Evolutionary conservation across 1,140 invertebrate genomes (phyloP).

Genomic region (Trichoplusia ni): DNA sequence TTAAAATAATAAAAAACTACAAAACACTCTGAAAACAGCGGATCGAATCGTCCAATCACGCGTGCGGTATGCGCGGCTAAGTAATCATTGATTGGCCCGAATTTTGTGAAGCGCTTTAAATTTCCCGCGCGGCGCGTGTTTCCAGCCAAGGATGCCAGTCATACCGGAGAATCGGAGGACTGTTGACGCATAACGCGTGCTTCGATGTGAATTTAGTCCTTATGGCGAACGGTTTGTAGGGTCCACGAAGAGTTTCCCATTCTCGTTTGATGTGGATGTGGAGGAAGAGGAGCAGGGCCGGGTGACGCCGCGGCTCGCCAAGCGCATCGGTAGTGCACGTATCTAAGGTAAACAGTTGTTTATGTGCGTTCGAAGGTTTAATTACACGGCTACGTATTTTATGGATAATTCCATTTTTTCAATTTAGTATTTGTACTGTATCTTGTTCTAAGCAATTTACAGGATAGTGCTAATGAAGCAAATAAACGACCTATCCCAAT

Average conservation of each 20-base stretch:
- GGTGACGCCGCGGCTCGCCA: constrained; percentile 60
- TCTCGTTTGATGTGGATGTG: constrained; percentile 77
- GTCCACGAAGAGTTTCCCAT: constrained; percentile 77
- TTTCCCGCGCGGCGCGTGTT: constrained; percentile 14
- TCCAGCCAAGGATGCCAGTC: constrained; percentile 21
- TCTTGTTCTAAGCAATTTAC: background rate
- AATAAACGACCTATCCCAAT: too few species aligned
- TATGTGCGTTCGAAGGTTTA: constrained; percentile 12
- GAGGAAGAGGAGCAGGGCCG: constrained; percentile 66
- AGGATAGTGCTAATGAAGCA: background rate
- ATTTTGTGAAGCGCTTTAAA: constrained; percentile 5
- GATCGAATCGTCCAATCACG: background rate
- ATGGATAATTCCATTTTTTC: background rate
- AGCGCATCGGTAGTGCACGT: constrained; percentile 60
- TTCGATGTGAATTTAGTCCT: constrained; percentile 26
- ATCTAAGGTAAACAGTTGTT: background rate
- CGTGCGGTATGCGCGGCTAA: background rate
- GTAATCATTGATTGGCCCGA: constrained; percentile 16
- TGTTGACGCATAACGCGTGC: constrained; percentile 19
- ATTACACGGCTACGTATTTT: constrained; percentile 8
- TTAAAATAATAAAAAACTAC: background rate
- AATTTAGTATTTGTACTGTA: background rate
- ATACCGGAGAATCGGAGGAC: constrained; percentile 17
- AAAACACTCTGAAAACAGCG: constrained; percentile 13
- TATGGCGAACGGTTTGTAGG: constrained; percentile 76